These are phyloP conservation scores for Diadema setosum DNA, from an alignment of 35 echinoderm and acorn worm genomes.

Conservation along the genomic window DNA sequence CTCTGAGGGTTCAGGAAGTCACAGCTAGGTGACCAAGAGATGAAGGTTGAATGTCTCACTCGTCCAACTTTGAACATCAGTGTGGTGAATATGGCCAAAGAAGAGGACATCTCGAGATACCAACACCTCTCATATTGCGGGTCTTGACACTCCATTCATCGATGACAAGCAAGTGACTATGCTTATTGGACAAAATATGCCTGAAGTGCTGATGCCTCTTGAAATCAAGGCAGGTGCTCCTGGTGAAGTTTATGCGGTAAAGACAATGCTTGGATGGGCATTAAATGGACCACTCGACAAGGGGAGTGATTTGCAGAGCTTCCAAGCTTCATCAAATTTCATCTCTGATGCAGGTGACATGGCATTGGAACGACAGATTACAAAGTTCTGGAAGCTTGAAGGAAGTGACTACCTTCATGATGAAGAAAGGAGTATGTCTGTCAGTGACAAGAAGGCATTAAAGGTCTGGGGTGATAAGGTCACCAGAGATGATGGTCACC, in stretches of 20 bases:
- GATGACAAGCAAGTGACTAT: slow-evolving; percentile 17
- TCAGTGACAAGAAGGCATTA: not conserved
- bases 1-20: not conserved
- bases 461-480: not conserved
- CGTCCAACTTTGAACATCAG: slow-evolving; percentile 16
- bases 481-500: not conserved
- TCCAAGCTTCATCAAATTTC: not conserved
- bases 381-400: not conserved
- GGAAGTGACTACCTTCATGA: not conserved
- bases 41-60: not conserved
- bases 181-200: slow-evolving; percentile 69
- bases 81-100: slow-evolving; percentile 8
- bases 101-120: slow-evolving; percentile 26
- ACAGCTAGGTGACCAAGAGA: not conserved
- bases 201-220: slow-evolving; percentile 45
- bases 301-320: not conserved
- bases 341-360: not conserved
- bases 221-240: slow-evolving; percentile 23
- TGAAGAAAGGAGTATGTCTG: not conserved
- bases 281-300: slow-evolving; percentile 64
- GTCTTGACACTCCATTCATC: slow-evolving; percentile 4
- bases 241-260: slow-evolving; percentile 41
- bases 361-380: not conserved
- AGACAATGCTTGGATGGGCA: slow-evolving; percentile 69
- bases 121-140: slow-evolving; percentile 21